phyloP scores from a whole-genome alignment of 2,113 vertebrate genomes.

The Malurus alboscapulatus region DNA sequence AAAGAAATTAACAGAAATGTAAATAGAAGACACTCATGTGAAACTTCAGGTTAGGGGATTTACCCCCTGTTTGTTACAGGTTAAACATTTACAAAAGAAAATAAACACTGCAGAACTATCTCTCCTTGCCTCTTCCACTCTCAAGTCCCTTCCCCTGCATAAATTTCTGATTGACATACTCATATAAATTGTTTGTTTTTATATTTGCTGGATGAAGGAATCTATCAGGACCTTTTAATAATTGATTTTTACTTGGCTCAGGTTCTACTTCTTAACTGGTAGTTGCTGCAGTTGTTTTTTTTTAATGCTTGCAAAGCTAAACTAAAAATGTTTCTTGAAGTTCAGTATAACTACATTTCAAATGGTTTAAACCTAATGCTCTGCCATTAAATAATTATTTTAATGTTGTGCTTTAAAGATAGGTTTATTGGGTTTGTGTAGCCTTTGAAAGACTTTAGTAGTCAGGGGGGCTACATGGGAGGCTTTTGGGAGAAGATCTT shows the following conservation, averaged over 20 bases:
- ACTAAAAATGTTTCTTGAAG: constrained; percentile 4
- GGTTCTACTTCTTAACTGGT: background rate
- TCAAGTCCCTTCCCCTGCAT: fast-evolving
- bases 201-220: background rate
- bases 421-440: fast-evolving
- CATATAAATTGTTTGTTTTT: background rate
- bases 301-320: background rate
- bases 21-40: background rate
- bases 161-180: background rate
- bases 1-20: constrained; percentile 17
- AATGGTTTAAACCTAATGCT: background rate
- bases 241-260: constrained; percentile 12
- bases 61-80: background rate
- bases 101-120: background rate
- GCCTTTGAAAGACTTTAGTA: background rate
- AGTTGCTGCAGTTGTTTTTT: background rate
- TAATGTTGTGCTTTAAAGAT: background rate
- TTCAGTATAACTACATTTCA: background rate
- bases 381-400: background rate
- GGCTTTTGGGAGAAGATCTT: background rate
- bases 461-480: fast-evolving
- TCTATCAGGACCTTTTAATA: background rate
- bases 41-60: constrained; percentile 24
- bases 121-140: background rate
- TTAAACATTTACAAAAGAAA: background rate